phyloP scores from a whole-genome alignment of 2,797 vertebrate species.

The Propithecus perrieri region DNA sequence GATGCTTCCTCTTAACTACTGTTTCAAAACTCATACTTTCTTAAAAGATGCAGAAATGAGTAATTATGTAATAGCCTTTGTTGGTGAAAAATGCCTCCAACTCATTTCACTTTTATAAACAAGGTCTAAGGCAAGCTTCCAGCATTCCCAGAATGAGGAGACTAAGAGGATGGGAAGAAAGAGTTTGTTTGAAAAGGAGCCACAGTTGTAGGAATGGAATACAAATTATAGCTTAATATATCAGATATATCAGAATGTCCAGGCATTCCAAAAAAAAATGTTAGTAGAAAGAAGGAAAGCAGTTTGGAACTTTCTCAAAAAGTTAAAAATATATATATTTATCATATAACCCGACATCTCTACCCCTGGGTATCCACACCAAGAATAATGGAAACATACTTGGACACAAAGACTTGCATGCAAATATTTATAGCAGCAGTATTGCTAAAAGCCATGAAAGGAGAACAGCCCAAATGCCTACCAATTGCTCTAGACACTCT shows the following conservation, averaged over 20 bases:
- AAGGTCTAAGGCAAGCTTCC: neutral
- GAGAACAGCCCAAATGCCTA: neutral
- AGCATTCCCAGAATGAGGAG: neutral
- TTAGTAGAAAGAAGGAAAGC: neutral
- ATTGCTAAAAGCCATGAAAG: neutral
- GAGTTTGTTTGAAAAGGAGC: neutral
- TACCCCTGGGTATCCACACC: neutral
- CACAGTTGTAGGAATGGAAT: neutral
- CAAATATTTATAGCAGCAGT: neutral
- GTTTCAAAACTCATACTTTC: conserved; percentile 3
- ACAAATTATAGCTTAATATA: neutral
- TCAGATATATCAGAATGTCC: neutral
- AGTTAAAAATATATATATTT: neutral
- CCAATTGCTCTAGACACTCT: neutral
- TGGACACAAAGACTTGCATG: neutral
- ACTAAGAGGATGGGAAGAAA: neutral
- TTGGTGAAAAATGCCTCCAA: neutral
- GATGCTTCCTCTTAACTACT: neutral
- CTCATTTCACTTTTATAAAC: conserved; percentile 13
- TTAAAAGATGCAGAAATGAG: neutral
- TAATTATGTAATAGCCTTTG: neutral
- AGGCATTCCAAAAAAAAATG: neutral
- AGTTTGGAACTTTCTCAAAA: neutral
- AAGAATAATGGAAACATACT: neutral
- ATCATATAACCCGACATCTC: neutral